Evolutionary conservation across 2,113 vertebrate genomes (phyloP), one percentile per base, ranked within the genome.

Genomic region (Acanthisitta chloris): DNA sequence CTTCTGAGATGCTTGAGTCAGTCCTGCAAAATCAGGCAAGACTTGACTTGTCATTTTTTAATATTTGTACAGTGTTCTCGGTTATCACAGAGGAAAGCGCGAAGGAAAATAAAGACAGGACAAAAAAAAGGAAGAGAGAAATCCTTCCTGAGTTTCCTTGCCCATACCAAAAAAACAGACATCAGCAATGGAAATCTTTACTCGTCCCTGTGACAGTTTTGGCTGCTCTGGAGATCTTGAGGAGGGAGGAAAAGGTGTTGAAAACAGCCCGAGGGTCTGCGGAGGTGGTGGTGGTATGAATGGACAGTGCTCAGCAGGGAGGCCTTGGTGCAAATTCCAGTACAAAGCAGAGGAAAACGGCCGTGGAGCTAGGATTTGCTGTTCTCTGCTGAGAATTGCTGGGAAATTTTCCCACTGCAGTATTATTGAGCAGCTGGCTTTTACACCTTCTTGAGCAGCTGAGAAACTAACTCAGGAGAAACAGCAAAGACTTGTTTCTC

Each of bases 341-440:
- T 4, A 2, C 21, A 36, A 36, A 78, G 55, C 45, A 10, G 43
- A 29, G 42, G 24, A 61, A 61, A 66, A 45, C 61, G 59, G 2
- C 0, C 11, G 40, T 61, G 86, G 61, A 64, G 52, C 33, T 54
- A 34, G 93, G 90, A 31, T 96, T 91, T 97, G 96, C 93, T 95
- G 96, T 96, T 94, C 95, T 96, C 96, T 97, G 93, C 92, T 94
- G 95, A 91, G 95, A 95, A 84, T 48, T 10, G 28, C 80, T 24
- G 84, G 89, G 79, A 96, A 88, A 40, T 33, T 67, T 79, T 46
- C 26, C 38, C 34, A 9, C 10, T 3, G 3, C 62, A 33, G 48
- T 3, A 0, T 33, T 25, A 1, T 6, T 29, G 58, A 91, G 62
- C 61, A 43, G 48, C 4, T 3, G 2, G 33, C 9, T 84, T 52